A percentile compares a stretch with the other conserved stretches of the same genome.
phyloP scores from a whole-genome alignment of 2,113 vertebrate genomes.

The Aplodontia rufa region DNA sequence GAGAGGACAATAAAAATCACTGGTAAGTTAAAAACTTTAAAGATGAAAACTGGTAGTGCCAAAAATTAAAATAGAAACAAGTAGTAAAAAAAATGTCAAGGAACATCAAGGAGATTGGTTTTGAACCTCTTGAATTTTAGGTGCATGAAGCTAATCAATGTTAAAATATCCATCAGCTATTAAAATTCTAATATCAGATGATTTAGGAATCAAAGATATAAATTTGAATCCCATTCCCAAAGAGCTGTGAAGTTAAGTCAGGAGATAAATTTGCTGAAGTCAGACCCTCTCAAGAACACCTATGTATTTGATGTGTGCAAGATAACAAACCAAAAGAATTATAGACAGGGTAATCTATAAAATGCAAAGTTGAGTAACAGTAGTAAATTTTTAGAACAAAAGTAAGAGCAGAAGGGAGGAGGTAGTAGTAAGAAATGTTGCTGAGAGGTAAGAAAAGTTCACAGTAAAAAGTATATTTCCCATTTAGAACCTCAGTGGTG shows the following conservation, averaged over 20 bases:
- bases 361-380: neutral
- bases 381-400: neutral
- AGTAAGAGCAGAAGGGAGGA: neutral
- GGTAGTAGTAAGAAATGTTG: neutral
- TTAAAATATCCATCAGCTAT: neutral
- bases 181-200: slow-evolving; percentile 7
- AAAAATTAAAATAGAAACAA: neutral
- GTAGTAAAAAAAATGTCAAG: neutral
- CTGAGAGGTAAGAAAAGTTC: neutral
- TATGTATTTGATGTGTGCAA: neutral
- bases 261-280: neutral
- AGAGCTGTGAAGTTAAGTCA: neutral
- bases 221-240: neutral
- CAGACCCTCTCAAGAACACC: neutral
- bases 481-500: neutral
- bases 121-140: slow-evolving; percentile 6
- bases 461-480: neutral
- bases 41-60: neutral
- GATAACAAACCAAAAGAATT: neutral
- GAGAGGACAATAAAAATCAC: neutral
- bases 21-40: neutral
- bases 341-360: neutral
- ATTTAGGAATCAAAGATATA: neutral
- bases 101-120: neutral
- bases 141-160: neutral